Evolutionary conservation across 2,888 invertebrate species (phyloP), one percentile per base, ranked within the genome.

Genomic region (Augiades crinisus): DNA sequence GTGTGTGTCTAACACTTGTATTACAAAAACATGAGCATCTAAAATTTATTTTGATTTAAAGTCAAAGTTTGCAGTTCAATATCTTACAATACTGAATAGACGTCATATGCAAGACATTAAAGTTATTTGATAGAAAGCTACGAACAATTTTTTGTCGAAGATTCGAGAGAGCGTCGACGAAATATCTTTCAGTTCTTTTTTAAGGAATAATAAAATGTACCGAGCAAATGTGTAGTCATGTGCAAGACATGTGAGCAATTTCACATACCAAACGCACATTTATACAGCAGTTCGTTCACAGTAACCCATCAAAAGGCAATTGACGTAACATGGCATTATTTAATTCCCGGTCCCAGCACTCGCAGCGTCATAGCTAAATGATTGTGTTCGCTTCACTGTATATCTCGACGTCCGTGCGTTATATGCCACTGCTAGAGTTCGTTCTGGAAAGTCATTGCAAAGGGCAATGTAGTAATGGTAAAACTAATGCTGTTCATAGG

Each of bases 241-340:
- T 43, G 31, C 30, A 31, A 12, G 17, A 24, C 43, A 31, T 13
- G 8, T 43, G 43, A 5, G n/a, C 10, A 3, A 10, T 3, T 22
- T 5, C 3, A 27, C 30, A 43, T 3, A 19, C 5, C 16, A 10
- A 30, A 16, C 14, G 10, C 43, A 31, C 13, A 12, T 16, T 17
- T 30, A 21, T 14, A 7, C 40, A 40, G 13, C 43, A 19, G 31
- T 31, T 19, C 17, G 21, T 10, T 19, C 19, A 19, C 10, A 19
- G 10, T 16, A 22, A 21, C 5, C 31, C 33, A 33, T 14, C 33
- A 31, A 12, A 13, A 19, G 33, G 22, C 43, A 21, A 44, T 8
- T 44, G 44, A 44, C 44, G 33, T 31, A 44, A 44, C 21, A 8
- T 31, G 21, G 44, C 13, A 44, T 44, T 44, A 44, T 44, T 44